A percentile compares a stretch with the other conserved stretches of the same genome.
Conservation (phyloP, 2,888 invertebrate species). For the Perizoma flavofasciatum region DNA sequence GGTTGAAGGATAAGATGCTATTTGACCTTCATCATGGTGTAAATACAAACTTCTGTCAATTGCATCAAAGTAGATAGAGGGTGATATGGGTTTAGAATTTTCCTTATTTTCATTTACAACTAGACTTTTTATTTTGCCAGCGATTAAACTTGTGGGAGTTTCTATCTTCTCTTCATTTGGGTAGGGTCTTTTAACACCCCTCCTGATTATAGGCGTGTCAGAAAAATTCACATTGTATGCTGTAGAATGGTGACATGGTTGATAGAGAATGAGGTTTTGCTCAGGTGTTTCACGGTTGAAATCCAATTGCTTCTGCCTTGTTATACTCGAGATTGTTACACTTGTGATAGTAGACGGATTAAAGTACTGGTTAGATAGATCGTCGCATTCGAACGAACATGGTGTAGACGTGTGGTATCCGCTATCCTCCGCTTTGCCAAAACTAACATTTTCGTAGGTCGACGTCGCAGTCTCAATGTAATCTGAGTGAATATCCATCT, state of each 20-base stretch:
- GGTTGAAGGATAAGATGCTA: constrained; percentile 66
- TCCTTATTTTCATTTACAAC: constrained; percentile 66
- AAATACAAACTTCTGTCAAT: constrained; percentile 38
- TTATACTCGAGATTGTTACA: constrained; percentile 46
- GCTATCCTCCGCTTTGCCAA: constrained; percentile 72
- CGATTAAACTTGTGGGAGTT: constrained; percentile 73
- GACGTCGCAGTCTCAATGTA: constrained; percentile 59
- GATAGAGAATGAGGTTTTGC: constrained; percentile 40
- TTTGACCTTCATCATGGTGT: constrained; percentile 46
- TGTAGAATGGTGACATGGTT: constrained; percentile 45
- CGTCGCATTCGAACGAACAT: constrained; percentile 65
- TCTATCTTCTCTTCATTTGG: constrained; percentile 54
- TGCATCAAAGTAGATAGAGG: constrained; percentile 39
- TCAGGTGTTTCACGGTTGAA: constrained; percentile 51
- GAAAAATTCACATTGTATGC: constrained; percentile 36
- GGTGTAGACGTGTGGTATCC: constrained; percentile 76
- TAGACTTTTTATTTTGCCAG: constrained; percentile 68
- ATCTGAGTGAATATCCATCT: constrained; percentile 67
- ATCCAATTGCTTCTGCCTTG: constrained; percentile 54
- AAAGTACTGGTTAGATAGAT: constrained; percentile 59
- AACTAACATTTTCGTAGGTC: constrained; percentile 55
- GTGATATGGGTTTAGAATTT: constrained; percentile 43
- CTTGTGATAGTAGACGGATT: constrained; percentile 51
- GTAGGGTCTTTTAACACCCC: constrained; percentile 64
- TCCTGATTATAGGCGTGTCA: constrained; percentile 58